Evolutionary conservation across 2,888 invertebrate genomes (phyloP), one percentile per base, ranked within the genome.

Genomic region (Diploptera punctata): DNA sequence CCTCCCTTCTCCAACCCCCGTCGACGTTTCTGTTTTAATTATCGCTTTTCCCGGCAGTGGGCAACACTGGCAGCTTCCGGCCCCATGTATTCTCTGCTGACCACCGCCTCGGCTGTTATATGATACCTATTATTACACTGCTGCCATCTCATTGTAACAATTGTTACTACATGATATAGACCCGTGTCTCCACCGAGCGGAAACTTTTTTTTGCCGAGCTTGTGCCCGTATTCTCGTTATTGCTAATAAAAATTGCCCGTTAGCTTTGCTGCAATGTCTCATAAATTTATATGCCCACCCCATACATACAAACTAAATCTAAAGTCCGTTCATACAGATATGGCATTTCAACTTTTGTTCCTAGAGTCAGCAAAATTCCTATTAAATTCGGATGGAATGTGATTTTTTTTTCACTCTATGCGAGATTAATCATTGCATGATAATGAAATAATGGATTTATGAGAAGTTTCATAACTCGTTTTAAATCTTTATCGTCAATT

Each of bases 241-340:
- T 70, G 73, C 73, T 73, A 73, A 73, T 73, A 73, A 73, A 73
- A 73, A 73, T 73, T 57, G 54, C 54, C 72, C 67, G 69, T 71
- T 71, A 65, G 62, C 65, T 71, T 71, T 71, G 65, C 71, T 70
- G 71, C 43, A 71, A 71, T 65, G 65, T 71, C 71, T 71, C 71
- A 65, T 71, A 71, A 71, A 65, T 49, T 62, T 26, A 31, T 43
- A 21, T 26, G 18, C 68, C 38, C 43, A 38, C 18, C 21, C 68
- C 33, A 33, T 10, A 33, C 33, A 33, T 10, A 33, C 33, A 33
- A 33, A 33, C 33, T 33, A 33, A 33, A 33, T 33, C 33, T 33
- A 33, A 33, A 33, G 33, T 33, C 5, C 33, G 33, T 10, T 33
- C 10, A 33, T 33, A 33, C 33, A 33, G 33, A 33, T 33, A 33